phyloP scores from a whole-genome alignment of 2,888 invertebrate species.

The Peribatodes rhomboidaria region DNA sequence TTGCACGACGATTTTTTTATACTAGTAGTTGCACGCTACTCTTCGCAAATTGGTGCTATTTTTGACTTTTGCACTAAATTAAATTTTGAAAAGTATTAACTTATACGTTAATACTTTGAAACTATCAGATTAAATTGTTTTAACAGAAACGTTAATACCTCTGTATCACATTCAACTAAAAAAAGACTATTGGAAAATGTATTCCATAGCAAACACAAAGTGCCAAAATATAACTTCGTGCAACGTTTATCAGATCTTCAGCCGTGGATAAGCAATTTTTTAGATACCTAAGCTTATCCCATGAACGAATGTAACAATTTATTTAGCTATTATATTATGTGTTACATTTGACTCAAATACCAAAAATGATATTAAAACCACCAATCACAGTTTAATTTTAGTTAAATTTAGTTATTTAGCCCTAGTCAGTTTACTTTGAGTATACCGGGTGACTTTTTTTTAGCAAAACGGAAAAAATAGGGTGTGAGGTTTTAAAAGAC shows the following conservation, averaged over 20 bases:
- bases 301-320: not conserved
- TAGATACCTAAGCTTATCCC: constrained; percentile 3
- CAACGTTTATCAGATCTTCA: constrained; percentile 4
- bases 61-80: too few species aligned
- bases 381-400: constrained; percentile 68
- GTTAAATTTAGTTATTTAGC: constrained; percentile 60
- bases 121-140: too few species aligned
- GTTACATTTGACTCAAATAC: constrained; percentile 65
- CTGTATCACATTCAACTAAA: too few species aligned
- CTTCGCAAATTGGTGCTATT: too few species aligned
- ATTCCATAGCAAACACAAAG: too few species aligned
- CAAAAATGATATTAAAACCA: constrained; percentile 80
- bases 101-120: too few species aligned
- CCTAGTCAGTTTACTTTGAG: constrained; percentile 59
- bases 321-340: constrained; percentile 30
- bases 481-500: too few species aligned
- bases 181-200: too few species aligned
- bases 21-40: not conserved
- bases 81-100: too few species aligned
- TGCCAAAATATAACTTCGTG: constrained; percentile 12
- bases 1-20: not conserved
- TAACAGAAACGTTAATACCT: too few species aligned
- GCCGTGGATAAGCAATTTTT: not conserved
- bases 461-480: too few species aligned
- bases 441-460: not conserved